Percentiles rank a stretch among this genome's conserved stretches.
Evolutionary conservation across 2,888 invertebrate genomes (phyloP).

Genomic region (Globia sparganii): DNA sequence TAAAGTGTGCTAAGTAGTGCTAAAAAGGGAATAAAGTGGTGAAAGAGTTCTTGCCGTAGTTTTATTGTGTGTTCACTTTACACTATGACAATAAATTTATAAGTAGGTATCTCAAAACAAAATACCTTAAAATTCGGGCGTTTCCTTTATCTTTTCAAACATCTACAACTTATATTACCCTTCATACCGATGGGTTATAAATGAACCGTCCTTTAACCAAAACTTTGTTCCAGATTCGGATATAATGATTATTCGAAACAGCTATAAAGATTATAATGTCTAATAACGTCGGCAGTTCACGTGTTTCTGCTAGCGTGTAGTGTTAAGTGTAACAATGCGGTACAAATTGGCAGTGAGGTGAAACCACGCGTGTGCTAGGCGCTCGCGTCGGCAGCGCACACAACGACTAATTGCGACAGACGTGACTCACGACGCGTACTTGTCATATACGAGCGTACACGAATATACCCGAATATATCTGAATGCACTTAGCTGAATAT

Average conservation of each 20-base stretch:
- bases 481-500: constrained; percentile 47
- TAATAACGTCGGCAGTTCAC: constrained; percentile 45
- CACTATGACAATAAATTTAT: background rate
- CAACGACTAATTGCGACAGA: constrained; percentile 77
- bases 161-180: constrained; percentile 36
- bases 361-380: constrained; percentile 77
- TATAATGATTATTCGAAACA: constrained; percentile 47
- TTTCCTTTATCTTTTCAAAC: constrained; percentile 26
- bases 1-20: too few relatives aligned
- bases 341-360: constrained; percentile 81
- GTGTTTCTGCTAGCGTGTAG: constrained; percentile 60
- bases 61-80: too few relatives aligned
- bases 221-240: constrained; percentile 32
- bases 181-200: constrained; percentile 36
- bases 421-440: constrained; percentile 65
- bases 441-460: constrained; percentile 48
- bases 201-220: constrained; percentile 34
- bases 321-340: constrained; percentile 75
- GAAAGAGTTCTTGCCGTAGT: too few relatives aligned
- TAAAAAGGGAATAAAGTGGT: too few relatives aligned
- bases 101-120: background rate
- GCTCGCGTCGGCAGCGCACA: constrained; percentile 68
- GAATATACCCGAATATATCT: constrained; percentile 31
- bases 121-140: constrained; percentile 10
- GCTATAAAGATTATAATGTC: constrained; percentile 41